Conservation (phyloP, 2,113 vertebrate genomes). For the Cynocephalus volans region DNA sequence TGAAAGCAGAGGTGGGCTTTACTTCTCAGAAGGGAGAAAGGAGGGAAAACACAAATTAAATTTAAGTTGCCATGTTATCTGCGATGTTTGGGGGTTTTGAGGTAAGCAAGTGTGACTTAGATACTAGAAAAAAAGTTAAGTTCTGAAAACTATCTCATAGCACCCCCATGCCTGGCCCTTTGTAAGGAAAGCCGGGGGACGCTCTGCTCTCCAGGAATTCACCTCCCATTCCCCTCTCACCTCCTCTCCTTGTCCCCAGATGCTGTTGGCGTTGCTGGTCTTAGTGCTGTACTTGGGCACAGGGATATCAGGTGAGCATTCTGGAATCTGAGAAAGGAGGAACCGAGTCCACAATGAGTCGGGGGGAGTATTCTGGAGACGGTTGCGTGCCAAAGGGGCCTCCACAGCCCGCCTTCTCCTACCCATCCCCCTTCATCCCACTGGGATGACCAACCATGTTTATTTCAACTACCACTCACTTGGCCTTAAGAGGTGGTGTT, state of each 20-base stretch:
- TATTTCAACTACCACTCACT: background rate
- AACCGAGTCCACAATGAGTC: fast-evolving
- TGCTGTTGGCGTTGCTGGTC: conserved; percentile 62
- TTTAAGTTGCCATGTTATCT: no score
- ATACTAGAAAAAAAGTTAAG: background rate
- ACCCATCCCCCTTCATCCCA: background rate
- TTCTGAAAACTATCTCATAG: background rate
- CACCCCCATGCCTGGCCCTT: background rate
- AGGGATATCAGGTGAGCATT: conserved; percentile 76
- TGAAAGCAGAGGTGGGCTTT: background rate
- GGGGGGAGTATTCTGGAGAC: background rate
- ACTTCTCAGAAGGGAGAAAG: background rate
- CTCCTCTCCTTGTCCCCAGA: conserved; percentile 40
- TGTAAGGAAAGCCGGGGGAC: no score
- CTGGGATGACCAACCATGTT: background rate
- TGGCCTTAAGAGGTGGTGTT: background rate
- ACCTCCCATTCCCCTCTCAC: background rate
- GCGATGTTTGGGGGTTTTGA: background rate
- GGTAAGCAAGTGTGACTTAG: background rate
- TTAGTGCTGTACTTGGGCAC: conserved; percentile 77
- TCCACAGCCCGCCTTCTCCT: background rate
- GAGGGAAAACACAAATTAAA: background rate
- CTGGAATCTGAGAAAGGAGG: background rate
- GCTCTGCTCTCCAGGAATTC: background rate
- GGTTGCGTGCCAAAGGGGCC: fast-evolving